phyloP scores from a whole-genome alignment of 1,140 invertebrate species.

The Drosophila baimaii region DNA sequence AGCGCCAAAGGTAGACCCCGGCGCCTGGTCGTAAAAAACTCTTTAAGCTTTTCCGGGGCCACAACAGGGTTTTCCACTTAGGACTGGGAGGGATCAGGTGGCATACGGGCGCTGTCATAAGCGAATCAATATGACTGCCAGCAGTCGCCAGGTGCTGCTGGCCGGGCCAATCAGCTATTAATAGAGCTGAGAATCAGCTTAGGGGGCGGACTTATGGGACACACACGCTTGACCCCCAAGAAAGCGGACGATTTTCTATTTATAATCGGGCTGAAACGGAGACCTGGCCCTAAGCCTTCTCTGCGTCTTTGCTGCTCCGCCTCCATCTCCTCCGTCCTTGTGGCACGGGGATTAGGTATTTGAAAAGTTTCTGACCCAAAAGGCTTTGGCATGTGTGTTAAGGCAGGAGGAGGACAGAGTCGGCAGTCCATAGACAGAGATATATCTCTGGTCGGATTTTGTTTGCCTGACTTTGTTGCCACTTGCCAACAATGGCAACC shows the following conservation, averaged over 20 bases:
- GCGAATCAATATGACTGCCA: constrained; percentile 54
- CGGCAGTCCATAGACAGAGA: constrained; percentile 58
- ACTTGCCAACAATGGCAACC: constrained; percentile 78
- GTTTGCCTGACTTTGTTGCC: constrained; percentile 81
- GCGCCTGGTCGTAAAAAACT: constrained; percentile 43
- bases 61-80: constrained; percentile 71
- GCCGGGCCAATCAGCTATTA: constrained; percentile 66
- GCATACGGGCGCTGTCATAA: constrained; percentile 56
- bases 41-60: constrained; percentile 39
- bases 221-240: constrained; percentile 28
- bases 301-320: constrained; percentile 39
- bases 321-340: constrained; percentile 37
- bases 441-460: constrained; percentile 64
- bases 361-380: constrained; percentile 82
- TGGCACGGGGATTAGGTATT: constrained; percentile 76
- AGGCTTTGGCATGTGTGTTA: constrained; percentile 58
- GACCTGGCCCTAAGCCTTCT: constrained; percentile 34
- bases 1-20: constrained; percentile 43
- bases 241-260: constrained; percentile 45
- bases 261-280: constrained; percentile 43
- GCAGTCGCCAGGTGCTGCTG: constrained; percentile 50
- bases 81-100: constrained; percentile 34
- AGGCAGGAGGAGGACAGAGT: not conserved
- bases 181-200: constrained; percentile 59
- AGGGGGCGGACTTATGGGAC: constrained; percentile 51